Base-by-base conservation (phyloP, 2,888 invertebrate genomes). In the Pterostichus niger region DNA sequence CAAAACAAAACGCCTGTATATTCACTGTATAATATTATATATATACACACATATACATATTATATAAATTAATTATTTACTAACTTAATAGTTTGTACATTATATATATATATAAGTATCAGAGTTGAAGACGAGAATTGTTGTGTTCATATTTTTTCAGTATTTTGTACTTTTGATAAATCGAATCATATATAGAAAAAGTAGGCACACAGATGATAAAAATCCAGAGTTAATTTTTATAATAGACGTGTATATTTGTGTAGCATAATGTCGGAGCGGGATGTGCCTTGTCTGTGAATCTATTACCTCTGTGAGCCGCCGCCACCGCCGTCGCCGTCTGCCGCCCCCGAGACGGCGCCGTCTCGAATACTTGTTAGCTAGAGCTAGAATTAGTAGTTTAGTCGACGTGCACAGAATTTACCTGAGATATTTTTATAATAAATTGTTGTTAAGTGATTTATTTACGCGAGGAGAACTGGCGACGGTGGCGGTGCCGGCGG, bases 141-240 rank as follows among this genome's bases (percentile, higher is more conserved):
- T 90, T 90, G 89, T 89, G 89, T 90, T 89, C 89, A 89, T 88
- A 88, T 88, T 87, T 84, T 89, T 89, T 89, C 90, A 90, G 90
- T 90, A 90, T 90, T 90, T 90, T 90, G 88, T 90, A 90, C 89
- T 88, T 89, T 88, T 88, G 88, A 89, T 88, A 88, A 82, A 82
- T 77, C 54, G 77, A 82, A 82, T 78, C 77, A 77, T 84, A 79
- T 73, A 81, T 75, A 77, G 84, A 84, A 84, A 84, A 82, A 77
- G 82, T 77, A 84, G 82, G 77, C 84, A 84, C 82, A 82, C 76
- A 76, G 61, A 80, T 54, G 49, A 79, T 64, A 80, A 80, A 79
- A 82, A 82, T 82, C 75, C 82, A 82, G 76, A 82, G 76, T 82
- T 76, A 76, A 82, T 82, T 82, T 82, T 82, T 82, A 76, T 64